These are phyloP conservation scores for Poicephalus gulielmi DNA, from an alignment of 2,113 vertebrate species.

Conservation along the genomic window DNA sequence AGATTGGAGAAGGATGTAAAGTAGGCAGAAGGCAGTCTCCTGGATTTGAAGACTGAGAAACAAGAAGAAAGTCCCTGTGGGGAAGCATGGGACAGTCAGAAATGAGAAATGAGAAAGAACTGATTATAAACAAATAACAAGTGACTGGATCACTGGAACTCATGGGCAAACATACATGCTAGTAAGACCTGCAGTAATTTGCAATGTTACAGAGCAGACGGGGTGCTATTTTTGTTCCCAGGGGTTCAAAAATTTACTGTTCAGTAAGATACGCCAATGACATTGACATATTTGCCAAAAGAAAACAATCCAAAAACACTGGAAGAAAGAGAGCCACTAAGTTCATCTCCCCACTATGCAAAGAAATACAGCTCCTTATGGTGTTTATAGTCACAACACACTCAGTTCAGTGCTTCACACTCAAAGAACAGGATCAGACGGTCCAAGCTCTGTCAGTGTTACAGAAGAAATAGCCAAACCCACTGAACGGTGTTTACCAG, in stretches of 20 bases:
- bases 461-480: slow-evolving; percentile 15
- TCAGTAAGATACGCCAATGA: rapidly evolving
- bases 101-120: background rate
- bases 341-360: background rate
- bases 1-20: background rate
- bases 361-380: rapidly evolving
- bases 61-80: background rate
- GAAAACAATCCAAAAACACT: background rate
- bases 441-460: background rate
- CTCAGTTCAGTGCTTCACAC: background rate
- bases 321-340: background rate
- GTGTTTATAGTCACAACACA: background rate
- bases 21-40: background rate
- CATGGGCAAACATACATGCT: background rate
- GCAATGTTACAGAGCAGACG: background rate
- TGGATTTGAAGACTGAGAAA: background rate
- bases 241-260: background rate
- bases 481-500: background rate
- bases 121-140: background rate
- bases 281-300: background rate
- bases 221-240: background rate
- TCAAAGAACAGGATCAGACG: background rate
- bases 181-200: background rate
- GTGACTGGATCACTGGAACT: background rate
- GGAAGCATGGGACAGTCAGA: background rate